Conservation (phyloP, 1,140 invertebrate species). For the Anoplophora glabripennis region DNA sequence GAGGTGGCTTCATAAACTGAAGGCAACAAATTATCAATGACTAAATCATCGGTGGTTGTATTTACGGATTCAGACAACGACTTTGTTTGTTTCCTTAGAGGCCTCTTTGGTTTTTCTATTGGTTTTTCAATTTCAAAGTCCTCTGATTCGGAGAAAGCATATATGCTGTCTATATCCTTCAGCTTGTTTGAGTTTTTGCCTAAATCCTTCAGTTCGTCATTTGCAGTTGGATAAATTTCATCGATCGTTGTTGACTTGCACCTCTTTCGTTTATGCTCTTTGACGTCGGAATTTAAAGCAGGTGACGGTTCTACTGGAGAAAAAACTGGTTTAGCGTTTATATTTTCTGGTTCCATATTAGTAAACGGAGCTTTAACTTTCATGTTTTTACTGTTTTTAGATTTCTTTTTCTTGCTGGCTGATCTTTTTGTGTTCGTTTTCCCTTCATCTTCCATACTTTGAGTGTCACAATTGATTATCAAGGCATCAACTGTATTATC, state of each 20-base stretch:
- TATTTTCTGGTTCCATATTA: too few relatives aligned
- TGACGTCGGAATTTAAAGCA: background rate
- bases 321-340: too few relatives aligned
- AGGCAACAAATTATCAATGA: too few relatives aligned
- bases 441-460: background rate
- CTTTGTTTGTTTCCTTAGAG: background rate
- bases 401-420: background rate
- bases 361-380: too few relatives aligned
- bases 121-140: slow-evolving; percentile 10
- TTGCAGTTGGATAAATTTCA: background rate
- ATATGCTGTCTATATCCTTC: slow-evolving; percentile 9
- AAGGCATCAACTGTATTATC: background rate
- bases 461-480: background rate
- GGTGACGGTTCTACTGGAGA: too few relatives aligned
- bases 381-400: background rate
- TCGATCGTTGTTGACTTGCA: background rate
- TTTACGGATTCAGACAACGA: too few relatives aligned
- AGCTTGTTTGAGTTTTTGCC: background rate
- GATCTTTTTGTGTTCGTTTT: slow-evolving; percentile 3
- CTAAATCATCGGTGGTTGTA: too few relatives aligned
- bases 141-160: slow-evolving; percentile 14
- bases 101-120: slow-evolving; percentile 2
- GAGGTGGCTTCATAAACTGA: too few relatives aligned
- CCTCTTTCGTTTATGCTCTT: background rate
- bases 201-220: background rate